Evolutionary conservation across 2,113 vertebrate genomes (phyloP).

Genomic region (Macroglossus sobrinus): DNA sequence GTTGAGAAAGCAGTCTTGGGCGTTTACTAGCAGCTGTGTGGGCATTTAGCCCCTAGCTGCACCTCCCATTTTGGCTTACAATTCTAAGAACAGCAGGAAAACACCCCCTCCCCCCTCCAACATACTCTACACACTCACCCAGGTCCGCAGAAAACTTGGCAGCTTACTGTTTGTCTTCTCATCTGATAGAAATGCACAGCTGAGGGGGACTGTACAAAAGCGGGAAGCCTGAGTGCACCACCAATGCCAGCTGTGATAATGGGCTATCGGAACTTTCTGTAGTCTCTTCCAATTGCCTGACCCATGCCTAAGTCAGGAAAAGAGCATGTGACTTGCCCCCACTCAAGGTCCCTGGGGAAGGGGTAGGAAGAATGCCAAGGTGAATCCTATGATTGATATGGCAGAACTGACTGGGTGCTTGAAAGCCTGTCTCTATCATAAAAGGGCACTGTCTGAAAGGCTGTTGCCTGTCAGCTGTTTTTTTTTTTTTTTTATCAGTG

Average conservation of each 20-base stretch:
- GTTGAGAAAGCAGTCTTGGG: neutral
- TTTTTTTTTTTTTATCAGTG: neutral
- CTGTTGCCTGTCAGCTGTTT: neutral
- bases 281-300: neutral
- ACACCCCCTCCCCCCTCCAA: neutral
- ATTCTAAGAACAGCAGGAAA: neutral
- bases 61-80: constrained; percentile 16
- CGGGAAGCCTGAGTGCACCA: neutral
- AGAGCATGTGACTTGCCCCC: neutral
- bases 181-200: neutral
- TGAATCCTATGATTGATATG: neutral
- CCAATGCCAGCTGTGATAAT: neutral
- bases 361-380: neutral
- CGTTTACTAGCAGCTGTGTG: neutral
- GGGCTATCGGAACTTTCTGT: neutral
- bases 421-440: neutral
- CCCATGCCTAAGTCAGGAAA: neutral
- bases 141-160: neutral
- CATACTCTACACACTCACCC: neutral
- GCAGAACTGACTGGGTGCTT: neutral
- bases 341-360: neutral
- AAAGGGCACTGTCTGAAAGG: neutral
- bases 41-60: neutral
- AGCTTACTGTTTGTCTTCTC: constrained; percentile 35
- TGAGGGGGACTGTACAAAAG: neutral